Evolutionary conservation across 1,140 invertebrate genomes (phyloP), one percentile per base, ranked within the genome.

Genomic region (Drosophila sp.): DNA sequence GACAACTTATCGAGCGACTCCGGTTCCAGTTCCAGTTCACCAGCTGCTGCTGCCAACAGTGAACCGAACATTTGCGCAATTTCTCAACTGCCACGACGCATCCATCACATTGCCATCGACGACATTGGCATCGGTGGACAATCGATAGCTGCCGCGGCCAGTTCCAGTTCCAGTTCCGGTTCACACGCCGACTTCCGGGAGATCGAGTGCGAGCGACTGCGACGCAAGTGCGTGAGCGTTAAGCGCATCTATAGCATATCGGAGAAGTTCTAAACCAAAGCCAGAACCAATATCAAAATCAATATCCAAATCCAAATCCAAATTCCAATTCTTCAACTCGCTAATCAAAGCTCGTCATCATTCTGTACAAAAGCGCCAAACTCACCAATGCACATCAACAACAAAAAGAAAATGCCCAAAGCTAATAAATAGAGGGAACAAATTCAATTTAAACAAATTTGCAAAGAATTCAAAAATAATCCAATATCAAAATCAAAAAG

Each of bases 211-310:
- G 90, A 91, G 58, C 82, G 90, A 54, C 72, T 91, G 78, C 73
- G 90, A 61, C 90, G 90, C 63, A 91, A 91, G 78, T 91, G 90
- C 82, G 90, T 91, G 83, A 91, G 87, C 78, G 90, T 91, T 46
- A 91, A 91, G 63, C 90, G 90, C 72, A 91, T 91, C 64, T 91
- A 91, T 87, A 91, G 90, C 81, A 91, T 91, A 83, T 91, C 90
- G 80, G 90, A 91, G 67, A 91, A 91, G 77, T 91, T 91, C 73
- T 91, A 79, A 86, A 87, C 67, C 73, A 72, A 70, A 77, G n/a
- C n/a, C n/a, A n/a, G n/a, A n/a, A n/a, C n/a, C n/a, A n/a, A n/a
- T n/a, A n/a, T n/a, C n/a, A n/a, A n/a, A n/a, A n/a, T n/a, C n/a
- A n/a, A n/a, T n/a, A n/a, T 64, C 59, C 64, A 40, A 74, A 59